These are phyloP conservation scores for Sarotherodon lohbergeri DNA, from an alignment of 2,113 vertebrate species.

Conservation along the genomic window DNA sequence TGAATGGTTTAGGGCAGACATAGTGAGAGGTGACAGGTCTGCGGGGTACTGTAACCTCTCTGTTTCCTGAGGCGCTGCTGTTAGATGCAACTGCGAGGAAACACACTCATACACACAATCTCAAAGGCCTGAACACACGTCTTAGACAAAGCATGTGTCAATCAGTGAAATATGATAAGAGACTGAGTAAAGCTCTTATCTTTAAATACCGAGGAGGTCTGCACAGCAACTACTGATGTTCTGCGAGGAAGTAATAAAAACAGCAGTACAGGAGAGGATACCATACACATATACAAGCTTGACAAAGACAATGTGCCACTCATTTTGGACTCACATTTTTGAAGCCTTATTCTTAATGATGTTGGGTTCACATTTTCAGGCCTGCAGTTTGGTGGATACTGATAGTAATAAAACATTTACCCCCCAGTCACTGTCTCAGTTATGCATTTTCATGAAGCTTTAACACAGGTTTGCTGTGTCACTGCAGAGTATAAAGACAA, in stretches of 20 bases:
- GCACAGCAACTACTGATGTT: background rate
- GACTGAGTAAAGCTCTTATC: background rate
- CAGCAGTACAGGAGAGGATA: background rate
- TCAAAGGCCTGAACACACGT: background rate
- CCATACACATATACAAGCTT: background rate
- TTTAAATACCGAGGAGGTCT: background rate
- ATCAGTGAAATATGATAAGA: background rate
- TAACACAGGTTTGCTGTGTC: background rate
- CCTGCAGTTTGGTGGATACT: background rate
- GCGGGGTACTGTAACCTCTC: slow-evolving; percentile 13
- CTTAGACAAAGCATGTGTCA: slow-evolving; percentile 40
- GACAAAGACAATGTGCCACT: background rate
- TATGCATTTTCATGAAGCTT: background rate
- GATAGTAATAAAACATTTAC: background rate
- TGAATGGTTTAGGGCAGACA: slow-evolving; percentile 1
- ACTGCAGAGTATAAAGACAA: background rate
- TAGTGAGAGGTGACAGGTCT: slow-evolving; percentile 5
- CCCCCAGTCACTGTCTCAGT: background rate
- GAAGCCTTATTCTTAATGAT: background rate
- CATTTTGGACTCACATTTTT: background rate
- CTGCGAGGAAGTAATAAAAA: background rate
- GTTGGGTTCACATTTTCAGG: background rate
- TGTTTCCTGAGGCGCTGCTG: background rate
- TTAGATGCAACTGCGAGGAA: background rate
- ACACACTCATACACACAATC: background rate